A percentile compares a stretch with the other conserved stretches of the same genome.
phyloP scores from a whole-genome alignment of 1,140 invertebrate species.

The Saccostrea glomerata region DNA sequence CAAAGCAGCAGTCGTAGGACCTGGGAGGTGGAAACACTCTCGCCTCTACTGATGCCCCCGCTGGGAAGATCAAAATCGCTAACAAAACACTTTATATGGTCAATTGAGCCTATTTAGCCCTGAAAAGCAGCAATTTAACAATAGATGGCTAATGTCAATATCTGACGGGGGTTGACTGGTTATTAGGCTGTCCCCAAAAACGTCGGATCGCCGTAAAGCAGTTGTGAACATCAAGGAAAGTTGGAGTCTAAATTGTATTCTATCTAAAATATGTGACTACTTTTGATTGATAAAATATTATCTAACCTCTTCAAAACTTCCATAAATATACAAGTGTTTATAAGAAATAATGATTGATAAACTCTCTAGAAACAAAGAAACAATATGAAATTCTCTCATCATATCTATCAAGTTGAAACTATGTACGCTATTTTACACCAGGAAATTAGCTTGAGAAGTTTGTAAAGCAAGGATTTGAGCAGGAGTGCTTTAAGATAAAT shows the following conservation, averaged over 20 bases:
- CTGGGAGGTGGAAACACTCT: neutral
- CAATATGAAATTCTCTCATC: neutral
- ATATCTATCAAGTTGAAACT: neutral
- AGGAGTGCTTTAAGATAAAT: constrained; percentile 20
- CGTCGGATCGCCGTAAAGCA: neutral
- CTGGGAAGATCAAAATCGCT: constrained; percentile 46
- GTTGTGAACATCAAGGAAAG: neutral
- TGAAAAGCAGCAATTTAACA: constrained; percentile 49
- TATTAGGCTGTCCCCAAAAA: constrained; percentile 52
- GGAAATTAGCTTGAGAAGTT: constrained; percentile 26
- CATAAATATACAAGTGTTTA: neutral
- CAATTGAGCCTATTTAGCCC: constrained; percentile 55
- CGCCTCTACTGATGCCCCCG: constrained; percentile 20
- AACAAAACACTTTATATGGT: constrained; percentile 54
- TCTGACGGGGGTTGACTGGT: neutral
- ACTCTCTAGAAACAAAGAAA: constrained; percentile 13
- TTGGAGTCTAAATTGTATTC: neutral
- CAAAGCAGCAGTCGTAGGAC: constrained; percentile 13
- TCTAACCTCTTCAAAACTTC: neutral
- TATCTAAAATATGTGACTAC: neutral
- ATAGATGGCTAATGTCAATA: constrained; percentile 58
- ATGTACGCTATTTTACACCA: neutral
- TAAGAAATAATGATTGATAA: constrained; percentile 15
- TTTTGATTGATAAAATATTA: neutral
- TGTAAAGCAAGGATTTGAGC: neutral